Evolutionary conservation across 2,888 invertebrate species (phyloP), one percentile per base, ranked within the genome.

Genomic region (Homarus gammarus): DNA sequence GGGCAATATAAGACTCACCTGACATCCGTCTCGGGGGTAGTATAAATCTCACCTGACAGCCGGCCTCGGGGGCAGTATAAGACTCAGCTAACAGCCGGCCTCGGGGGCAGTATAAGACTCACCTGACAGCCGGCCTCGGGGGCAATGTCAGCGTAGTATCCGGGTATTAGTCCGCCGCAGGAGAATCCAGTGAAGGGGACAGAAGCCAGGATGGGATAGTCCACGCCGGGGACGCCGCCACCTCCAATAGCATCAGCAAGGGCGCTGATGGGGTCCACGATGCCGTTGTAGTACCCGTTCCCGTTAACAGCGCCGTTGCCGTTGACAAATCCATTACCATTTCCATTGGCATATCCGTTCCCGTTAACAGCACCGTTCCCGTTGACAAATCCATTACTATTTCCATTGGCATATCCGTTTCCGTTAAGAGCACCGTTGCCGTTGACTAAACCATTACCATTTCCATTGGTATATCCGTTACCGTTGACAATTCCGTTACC

Each of bases 141-240:
- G 12, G 90, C 84, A 61, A 77, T 84, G 72, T 91, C 91, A 10
- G 88, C 91, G 81, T 88, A 91, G 86, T 89, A 91, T 44, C 91
- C 91, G 0, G 56, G 90, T 8, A 87, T 64, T 40, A 68, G 84
- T 36, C 79, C 84, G 31, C 61, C 78, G 72, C 91, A 91, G 61
- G 86, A 73, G 88, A 91, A 91, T 18, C 91, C 88, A n/a, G 91
- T 91, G 72, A 75, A 82, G 68, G 91, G 91, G 3, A 91, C 84
- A n/a, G 38, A 75, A 27, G 91, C 81, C 70, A 91, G 72, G 82
- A 91, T 78, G 22, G 90, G 87, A 75, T 89, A 91, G 88, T 91
- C 91, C 44, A 61, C 77, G 10, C 88, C 91, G 31, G 91, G 88
- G 22, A 90, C 79, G 12, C 90, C 90, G 18, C 88, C 91, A 22